Base-by-base conservation (phyloP, 2,797 vertebrate species). In the Urosaurus nigricauda region DNA sequence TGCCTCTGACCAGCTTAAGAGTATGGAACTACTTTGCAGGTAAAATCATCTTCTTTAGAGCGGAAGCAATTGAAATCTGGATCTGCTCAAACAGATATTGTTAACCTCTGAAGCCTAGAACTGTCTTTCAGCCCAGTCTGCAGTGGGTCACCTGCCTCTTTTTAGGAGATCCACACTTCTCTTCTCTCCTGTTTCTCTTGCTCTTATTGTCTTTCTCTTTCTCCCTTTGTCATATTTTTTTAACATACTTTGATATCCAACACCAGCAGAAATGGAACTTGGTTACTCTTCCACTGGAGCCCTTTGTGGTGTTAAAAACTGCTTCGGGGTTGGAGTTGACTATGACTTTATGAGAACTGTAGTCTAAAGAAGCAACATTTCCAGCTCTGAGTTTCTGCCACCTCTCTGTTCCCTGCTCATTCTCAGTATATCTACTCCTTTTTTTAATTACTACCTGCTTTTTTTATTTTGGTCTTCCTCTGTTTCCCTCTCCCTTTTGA, bases 21-120 rank as follows among this genome's bases (percentile, higher is more conserved):
- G 8, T 79, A 87, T 0, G 0, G 91, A 87, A 35, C 82, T 91
- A 65, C 85, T 91, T 90, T 43, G 53, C 82, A 88, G 90, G 79
- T 91, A 88, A 88, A 70, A 90, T 40, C 82, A 3, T 1, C 19
- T 82, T 85, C 60, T 85, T 81, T 81, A 21, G 83, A 91, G 87
- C 88, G 21, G 51, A 26, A 58, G 37, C 56, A n/a, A 37, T 13
- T 35, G 75, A 47, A 86, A 9, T 13, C 21, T 24, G 19, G 71
- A 26, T 79, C 43, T 79, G 14, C 47, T 65, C 29, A n/a, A n/a
- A 9, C 12, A 71, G 60, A 11, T 56, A 40, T 9, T 29, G 47
- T 35, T 0, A n/a, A 1, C 29, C 24, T 17, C 58, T 47, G 26
- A 17, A 19, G 7, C 24, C 29, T 11, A 7, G 65, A 35, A 35